These are phyloP conservation scores for Acleris cristana DNA, from an alignment of 2,888 invertebrate genomes.

Conservation along the genomic window DNA sequence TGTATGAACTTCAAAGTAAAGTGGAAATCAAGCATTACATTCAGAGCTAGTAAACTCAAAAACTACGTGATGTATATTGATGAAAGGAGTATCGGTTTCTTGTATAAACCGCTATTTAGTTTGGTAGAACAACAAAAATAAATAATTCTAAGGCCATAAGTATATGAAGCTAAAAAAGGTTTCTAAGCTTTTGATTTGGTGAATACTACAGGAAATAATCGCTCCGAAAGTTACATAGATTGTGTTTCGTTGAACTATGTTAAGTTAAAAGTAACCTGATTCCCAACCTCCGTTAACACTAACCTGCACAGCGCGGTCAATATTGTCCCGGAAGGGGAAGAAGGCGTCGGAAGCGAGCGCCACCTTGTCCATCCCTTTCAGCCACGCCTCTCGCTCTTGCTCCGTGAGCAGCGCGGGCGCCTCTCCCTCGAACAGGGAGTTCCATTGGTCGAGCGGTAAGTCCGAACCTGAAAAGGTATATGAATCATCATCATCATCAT, in stretches of 20 bases:
- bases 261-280: not conserved
- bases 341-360: constrained; percentile 98
- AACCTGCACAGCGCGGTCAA: constrained; percentile 95
- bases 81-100: too few species aligned
- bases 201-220: too few species aligned
- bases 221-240: too few species aligned
- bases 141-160: too few species aligned
- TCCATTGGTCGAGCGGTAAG: constrained; percentile 90
- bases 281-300: not conserved
- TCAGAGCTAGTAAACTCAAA: not conserved
- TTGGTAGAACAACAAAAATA: too few species aligned
- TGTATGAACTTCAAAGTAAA: too few species aligned
- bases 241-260: too few species aligned
- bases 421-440: constrained; percentile 86
- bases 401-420: constrained; percentile 88
- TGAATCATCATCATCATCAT: not conserved
- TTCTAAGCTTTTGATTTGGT: too few species aligned
- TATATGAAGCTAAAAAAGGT: too few species aligned
- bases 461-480: constrained; percentile 85
- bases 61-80: not conserved
- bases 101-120: too few species aligned
- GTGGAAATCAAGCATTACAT: too few species aligned
- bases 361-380: constrained; percentile 88
- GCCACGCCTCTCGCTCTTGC: constrained; percentile 87
- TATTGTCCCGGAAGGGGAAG: constrained; percentile 99